These are phyloP conservation scores for Pocota personata DNA, from an alignment of 2,888 invertebrate species.

Conservation along the genomic window DNA sequence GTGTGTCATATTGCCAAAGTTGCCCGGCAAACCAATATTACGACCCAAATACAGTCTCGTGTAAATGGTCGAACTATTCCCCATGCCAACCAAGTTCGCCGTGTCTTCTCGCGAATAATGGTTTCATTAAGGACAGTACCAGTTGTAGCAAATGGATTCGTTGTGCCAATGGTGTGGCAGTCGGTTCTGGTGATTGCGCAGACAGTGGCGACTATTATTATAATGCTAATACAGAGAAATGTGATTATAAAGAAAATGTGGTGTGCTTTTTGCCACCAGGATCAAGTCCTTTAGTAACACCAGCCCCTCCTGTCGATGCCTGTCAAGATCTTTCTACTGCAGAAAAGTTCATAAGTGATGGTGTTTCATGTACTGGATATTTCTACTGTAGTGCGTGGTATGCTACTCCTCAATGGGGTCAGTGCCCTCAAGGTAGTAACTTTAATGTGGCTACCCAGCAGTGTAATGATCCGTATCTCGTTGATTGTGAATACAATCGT, in stretches of 20 bases:
- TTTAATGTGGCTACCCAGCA: too few relatives aligned
- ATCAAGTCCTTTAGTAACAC: not conserved
- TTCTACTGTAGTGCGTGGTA: slow-evolving; percentile 75
- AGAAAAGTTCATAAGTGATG: slow-evolving; percentile 55
- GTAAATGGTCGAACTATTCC: slow-evolving; percentile 72
- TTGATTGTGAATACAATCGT: not conserved
- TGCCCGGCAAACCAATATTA: slow-evolving; percentile 27
- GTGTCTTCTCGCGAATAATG: slow-evolving; percentile 75
- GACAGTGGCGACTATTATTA: slow-evolving; percentile 75
- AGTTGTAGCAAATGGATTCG: slow-evolving; percentile 78
- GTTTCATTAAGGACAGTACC: slow-evolving; percentile 77
- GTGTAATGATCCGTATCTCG: not conserved
- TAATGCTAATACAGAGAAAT: slow-evolving; percentile 74
- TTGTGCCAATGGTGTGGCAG: slow-evolving; percentile 76
- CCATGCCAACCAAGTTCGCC: slow-evolving; percentile 77
- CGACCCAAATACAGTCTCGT: slow-evolving; percentile 67
- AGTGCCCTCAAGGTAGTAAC: not conserved
- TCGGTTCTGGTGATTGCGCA: slow-evolving; percentile 71
- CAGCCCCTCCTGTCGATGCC: not conserved
- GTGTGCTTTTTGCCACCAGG: slow-evolving; percentile 74
- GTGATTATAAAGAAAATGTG: slow-evolving; percentile 76
- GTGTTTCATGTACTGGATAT: slow-evolving; percentile 78
- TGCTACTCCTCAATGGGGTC: not conserved
- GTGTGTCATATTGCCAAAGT: not conserved
- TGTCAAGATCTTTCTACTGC: too few relatives aligned